These are phyloP conservation scores for Coranthus polyacanthus DNA, from an alignment of 2,797 vertebrate genomes.

Conservation along the genomic window DNA sequence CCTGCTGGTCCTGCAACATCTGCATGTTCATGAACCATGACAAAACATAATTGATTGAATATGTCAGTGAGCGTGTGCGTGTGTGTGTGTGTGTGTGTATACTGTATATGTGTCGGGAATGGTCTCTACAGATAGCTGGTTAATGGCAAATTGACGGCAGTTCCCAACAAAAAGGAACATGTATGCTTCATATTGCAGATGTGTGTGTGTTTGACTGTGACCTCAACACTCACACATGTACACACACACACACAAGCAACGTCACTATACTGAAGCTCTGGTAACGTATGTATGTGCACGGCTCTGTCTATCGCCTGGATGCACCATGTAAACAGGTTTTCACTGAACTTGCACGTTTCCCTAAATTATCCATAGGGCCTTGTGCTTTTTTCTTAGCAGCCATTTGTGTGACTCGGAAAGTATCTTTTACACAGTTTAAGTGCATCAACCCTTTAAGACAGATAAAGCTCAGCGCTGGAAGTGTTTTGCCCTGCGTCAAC, in stretches of 20 bases:
- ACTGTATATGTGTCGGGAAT: background rate
- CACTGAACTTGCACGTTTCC: slow-evolving; percentile 39
- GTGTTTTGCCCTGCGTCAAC: too few relatives aligned
- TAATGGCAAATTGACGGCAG: slow-evolving; percentile 13
- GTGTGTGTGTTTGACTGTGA: slow-evolving; percentile 10
- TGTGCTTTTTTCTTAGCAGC: too few relatives aligned
- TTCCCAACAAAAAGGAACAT: slow-evolving; percentile 6
- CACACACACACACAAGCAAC: slow-evolving; percentile 8
- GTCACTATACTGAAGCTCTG: slow-evolving; percentile 54
- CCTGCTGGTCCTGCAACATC: slow-evolving; percentile 82
- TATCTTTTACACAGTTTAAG: too few relatives aligned
- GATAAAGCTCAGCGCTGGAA: too few relatives aligned
- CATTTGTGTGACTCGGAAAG: too few relatives aligned
- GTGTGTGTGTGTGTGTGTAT: slow-evolving; percentile 4
- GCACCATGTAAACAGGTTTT: slow-evolving; percentile 53
- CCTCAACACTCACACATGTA: slow-evolving; percentile 25
- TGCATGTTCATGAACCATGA: slow-evolving; percentile 79
- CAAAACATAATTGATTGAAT: slow-evolving; percentile 71
- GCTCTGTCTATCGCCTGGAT: slow-evolving; percentile 63
- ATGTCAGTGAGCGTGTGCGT: slow-evolving; percentile 24
- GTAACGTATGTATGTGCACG: slow-evolving; percentile 63
- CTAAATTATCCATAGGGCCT: too few relatives aligned
- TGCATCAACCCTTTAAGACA: too few relatives aligned
- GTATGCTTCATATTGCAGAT: slow-evolving; percentile 10
- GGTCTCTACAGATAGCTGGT: background rate